phyloP scores from a whole-genome alignment of 2,888 invertebrate species.

The Cepaea hortensis region DNA sequence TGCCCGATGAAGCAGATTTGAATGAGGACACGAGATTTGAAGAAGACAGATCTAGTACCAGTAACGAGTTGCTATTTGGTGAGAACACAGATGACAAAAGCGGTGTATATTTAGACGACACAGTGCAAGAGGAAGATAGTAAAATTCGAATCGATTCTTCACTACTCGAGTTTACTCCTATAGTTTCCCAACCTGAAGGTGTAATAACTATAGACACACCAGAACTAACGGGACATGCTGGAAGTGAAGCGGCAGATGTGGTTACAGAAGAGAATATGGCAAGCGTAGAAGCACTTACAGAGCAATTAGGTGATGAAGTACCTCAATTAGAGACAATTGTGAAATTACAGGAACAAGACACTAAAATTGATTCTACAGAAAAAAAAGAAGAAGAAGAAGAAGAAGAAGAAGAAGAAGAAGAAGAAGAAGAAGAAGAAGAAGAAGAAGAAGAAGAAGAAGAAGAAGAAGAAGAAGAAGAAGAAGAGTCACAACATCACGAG shows the following conservation, averaged over 20 bases:
- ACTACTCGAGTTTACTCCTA: neutral
- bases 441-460: neutral
- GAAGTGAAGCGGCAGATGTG: no score
- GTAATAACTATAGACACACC: neutral
- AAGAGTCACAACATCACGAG: neutral
- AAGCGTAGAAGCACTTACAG: no score
- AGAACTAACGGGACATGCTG: no score
- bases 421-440: neutral
- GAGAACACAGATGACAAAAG: no score
- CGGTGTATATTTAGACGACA: no score
- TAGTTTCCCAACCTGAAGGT: neutral
- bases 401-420: neutral
- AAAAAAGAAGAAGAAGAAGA: neutral
- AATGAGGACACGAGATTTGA: neutral
- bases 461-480: neutral
- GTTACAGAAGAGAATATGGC: no score
- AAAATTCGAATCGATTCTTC: neutral
- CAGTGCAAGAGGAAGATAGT: no score
- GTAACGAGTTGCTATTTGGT: no score
- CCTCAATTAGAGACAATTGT: neutral
- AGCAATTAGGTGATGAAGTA: neutral
- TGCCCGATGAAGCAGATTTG: neutral
- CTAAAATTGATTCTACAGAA: no score
- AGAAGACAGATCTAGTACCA: no score
- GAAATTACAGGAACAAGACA: neutral